A percentile compares a stretch with the other conserved stretches of the same genome.
These are phyloP conservation scores for Vanacampus margaritifer DNA, from an alignment of 2,113 vertebrate species.

Conservation along the genomic window DNA sequence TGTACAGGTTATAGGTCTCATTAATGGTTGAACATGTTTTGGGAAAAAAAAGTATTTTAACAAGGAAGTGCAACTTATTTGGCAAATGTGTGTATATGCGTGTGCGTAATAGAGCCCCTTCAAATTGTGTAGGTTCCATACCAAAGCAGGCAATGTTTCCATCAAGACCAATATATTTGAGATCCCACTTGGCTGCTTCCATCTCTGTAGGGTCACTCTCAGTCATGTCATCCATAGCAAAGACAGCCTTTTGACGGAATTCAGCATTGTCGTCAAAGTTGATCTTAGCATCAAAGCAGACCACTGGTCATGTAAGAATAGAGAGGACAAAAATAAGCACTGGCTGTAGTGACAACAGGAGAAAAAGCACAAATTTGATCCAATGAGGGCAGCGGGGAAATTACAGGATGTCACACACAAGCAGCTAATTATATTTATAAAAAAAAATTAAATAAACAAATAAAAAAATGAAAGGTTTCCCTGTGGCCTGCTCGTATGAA, in stretches of 20 bases:
- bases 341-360: constrained; percentile 8
- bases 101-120: not conserved
- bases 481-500: constrained; percentile 40
- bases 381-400: not conserved
- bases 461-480: constrained; percentile 23
- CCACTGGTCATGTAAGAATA: constrained; percentile 71
- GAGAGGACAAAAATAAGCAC: not conserved
- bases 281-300: constrained; percentile 99
- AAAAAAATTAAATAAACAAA: constrained; percentile 35
- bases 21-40: too few species aligned
- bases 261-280: constrained; percentile 99
- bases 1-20: too few species aligned
- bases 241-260: constrained; percentile 95
- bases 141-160: constrained; percentile 99
- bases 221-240: constrained; percentile 92
- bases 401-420: constrained; percentile 4
- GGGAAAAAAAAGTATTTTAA: too few species aligned
- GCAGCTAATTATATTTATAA: constrained; percentile 21
- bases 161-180: constrained; percentile 96
- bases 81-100: constrained; percentile 5
- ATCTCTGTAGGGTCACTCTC: constrained; percentile 92
- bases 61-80: not conserved
- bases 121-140: constrained; percentile 56
- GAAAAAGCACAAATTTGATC: not conserved
- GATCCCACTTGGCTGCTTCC: constrained; percentile 90